phyloP scores from a whole-genome alignment of 2,888 invertebrate genomes.

The Drosophila sordidula region DNA sequence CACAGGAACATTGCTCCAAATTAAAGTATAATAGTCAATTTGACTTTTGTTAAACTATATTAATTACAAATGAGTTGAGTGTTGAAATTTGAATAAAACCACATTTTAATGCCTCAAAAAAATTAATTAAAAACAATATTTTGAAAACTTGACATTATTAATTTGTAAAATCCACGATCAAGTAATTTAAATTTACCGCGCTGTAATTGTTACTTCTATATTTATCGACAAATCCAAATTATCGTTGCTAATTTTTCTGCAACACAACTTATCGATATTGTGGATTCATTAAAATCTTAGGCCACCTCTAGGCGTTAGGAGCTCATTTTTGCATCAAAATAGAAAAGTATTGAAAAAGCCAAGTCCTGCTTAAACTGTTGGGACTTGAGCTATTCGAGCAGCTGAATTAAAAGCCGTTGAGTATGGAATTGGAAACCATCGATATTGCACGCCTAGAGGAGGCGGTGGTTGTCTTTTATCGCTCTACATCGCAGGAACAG shows the following conservation, averaged over 20 bases:
- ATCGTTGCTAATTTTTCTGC: conserved; percentile 10
- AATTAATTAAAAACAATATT: too few species aligned
- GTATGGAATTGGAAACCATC: conserved; percentile 62
- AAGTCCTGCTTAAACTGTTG: conserved; percentile 50
- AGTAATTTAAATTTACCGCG: background rate
- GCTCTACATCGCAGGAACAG: conserved; percentile 87
- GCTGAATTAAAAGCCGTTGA: background rate
- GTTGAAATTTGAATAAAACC: background rate
- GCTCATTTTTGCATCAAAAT: conserved; percentile 48
- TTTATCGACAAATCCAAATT: background rate
- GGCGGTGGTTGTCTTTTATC: conserved; percentile 84
- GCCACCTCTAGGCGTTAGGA: conserved; percentile 45
- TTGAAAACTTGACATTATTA: too few species aligned
- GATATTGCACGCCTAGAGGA: conserved; percentile 84
- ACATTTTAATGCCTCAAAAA: too few species aligned
- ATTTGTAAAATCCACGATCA: too few species aligned
- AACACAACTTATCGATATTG: conserved; percentile 19
- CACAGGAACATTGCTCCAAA: conserved; percentile 25
- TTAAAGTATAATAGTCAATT: conserved; percentile 29
- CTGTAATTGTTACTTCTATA: background rate
- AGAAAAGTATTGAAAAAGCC: conserved; percentile 32
- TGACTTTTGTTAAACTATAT: background rate
- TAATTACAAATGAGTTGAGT: background rate
- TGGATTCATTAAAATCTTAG: conserved; percentile 20
- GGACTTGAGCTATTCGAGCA: conserved; percentile 36